Evolutionary conservation across 2,113 vertebrate species (phyloP).

Genomic region (Prionailurus bengalensis): DNA sequence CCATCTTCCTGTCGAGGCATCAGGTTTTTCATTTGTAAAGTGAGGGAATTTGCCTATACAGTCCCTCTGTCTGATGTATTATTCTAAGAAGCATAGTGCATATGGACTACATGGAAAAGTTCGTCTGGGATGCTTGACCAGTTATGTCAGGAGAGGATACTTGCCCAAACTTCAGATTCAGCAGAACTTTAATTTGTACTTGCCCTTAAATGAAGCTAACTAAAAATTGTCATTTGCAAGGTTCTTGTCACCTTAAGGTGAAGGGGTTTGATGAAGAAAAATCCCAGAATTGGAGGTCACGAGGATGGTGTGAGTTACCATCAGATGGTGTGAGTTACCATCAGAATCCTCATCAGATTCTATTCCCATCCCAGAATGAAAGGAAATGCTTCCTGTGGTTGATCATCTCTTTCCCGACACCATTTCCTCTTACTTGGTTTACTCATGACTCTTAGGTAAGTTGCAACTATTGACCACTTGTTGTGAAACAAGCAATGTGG

Average conservation of each 20-base stretch:
- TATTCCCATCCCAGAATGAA: background rate
- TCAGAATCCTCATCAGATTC: background rate
- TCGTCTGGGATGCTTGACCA: background rate
- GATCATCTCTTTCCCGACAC: background rate
- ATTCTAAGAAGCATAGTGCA: background rate
- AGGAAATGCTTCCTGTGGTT: background rate
- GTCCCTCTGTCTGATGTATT: background rate
- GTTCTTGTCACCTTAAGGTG: background rate
- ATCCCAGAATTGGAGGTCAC: background rate
- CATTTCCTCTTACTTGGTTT: slow-evolving; percentile 49
- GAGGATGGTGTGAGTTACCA: too few relatives aligned
- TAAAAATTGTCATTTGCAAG: background rate
- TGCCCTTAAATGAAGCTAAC: background rate
- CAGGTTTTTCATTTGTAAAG: background rate
- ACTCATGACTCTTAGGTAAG: slow-evolving; percentile 25
- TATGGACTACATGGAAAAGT: background rate
- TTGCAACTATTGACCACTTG: background rate
- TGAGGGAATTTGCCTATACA: background rate
- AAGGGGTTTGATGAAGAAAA: background rate
- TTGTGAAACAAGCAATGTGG: slow-evolving; percentile 43
- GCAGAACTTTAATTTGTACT: background rate
- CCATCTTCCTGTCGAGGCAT: background rate
- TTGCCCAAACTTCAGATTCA: background rate
- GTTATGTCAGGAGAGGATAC: background rate
- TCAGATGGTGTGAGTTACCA: too few relatives aligned